Conservation (phyloP, 2,113 vertebrate genomes). For the Lutjanus erythropterus region DNA sequence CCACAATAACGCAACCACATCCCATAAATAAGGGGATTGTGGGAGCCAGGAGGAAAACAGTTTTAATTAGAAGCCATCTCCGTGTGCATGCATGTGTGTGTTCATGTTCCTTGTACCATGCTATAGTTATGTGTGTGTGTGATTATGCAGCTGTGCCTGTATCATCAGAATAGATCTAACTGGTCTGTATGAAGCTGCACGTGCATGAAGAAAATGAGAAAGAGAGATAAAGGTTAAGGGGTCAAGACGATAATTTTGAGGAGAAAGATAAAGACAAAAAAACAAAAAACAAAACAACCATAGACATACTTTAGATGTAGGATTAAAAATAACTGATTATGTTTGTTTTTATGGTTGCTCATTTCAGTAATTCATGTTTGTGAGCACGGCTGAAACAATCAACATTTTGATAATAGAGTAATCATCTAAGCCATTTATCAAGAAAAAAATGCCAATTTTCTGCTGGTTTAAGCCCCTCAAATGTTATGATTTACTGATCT, state of each 20-base stretch:
- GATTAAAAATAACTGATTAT: background rate
- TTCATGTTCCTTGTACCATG: background rate
- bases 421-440: background rate
- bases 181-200: background rate
- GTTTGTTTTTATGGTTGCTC: background rate
- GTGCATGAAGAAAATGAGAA: background rate
- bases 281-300: background rate
- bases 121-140: background rate
- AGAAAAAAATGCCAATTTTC: background rate
- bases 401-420: constrained; percentile 1
- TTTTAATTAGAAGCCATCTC: constrained; percentile 44
- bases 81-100: background rate
- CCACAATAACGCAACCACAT: constrained; percentile 35
- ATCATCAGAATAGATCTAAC: background rate
- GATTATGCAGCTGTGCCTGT: background rate
- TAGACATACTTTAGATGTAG: background rate
- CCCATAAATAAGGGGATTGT: constrained; percentile 19
- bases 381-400: background rate
- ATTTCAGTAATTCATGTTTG: background rate
- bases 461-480: background rate
- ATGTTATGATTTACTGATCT: background rate
- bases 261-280: background rate
- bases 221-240: background rate
- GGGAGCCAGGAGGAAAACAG: constrained; percentile 24
- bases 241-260: background rate